Conservation (phyloP, 2,888 invertebrate genomes). For the Melipona beecheii region DNA sequence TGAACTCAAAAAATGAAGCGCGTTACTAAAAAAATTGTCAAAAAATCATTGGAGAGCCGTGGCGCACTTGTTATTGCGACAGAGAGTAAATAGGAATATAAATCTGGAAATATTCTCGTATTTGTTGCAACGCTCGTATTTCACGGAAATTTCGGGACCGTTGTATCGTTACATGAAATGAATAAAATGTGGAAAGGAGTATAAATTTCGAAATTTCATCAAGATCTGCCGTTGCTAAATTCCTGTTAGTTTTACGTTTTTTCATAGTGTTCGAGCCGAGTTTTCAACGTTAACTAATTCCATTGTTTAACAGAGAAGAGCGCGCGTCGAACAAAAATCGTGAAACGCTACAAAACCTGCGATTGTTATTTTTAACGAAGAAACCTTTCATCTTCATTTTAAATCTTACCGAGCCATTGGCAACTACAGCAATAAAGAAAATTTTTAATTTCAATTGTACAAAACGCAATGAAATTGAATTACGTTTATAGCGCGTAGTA, state of each 20-base stretch:
- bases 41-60: constrained; percentile 17
- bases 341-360: background rate
- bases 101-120: constrained; percentile 34
- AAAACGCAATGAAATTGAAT: too few species aligned
- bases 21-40: constrained; percentile 32
- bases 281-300: background rate
- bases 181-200: constrained; percentile 6
- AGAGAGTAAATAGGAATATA: constrained; percentile 22
- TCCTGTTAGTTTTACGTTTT: background rate
- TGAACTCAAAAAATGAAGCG: constrained; percentile 23
- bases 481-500: too few species aligned
- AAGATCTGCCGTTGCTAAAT: background rate
- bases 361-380: too few species aligned
- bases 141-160: constrained; percentile 26
- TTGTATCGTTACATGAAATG: background rate
- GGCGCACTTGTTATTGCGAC: constrained; percentile 15
- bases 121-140: constrained; percentile 24
- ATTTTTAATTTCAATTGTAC: too few species aligned
- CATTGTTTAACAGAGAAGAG: background rate
- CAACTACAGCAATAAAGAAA: too few species aligned
- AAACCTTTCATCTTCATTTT: background rate
- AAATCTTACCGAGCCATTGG: too few species aligned
- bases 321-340: background rate
- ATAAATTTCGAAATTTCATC: constrained; percentile 9
- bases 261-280: background rate